phyloP scores from a whole-genome alignment of 2,797 vertebrate species.

The Vultur gryphus region DNA sequence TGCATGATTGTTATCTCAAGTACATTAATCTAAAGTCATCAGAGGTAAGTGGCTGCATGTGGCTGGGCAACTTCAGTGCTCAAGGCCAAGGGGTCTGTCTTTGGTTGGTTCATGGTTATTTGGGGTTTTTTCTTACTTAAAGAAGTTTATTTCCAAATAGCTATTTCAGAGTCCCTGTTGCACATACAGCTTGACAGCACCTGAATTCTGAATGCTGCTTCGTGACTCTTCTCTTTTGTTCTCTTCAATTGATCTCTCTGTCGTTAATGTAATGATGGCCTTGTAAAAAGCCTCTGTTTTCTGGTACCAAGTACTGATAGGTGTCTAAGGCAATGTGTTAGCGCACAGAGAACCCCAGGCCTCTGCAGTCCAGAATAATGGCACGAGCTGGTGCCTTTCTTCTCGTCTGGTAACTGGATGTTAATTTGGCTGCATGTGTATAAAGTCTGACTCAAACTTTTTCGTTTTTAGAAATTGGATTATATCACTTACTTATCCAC shows the following conservation, averaged over 20 bases:
- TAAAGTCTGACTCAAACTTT: background rate
- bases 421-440: background rate
- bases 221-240: background rate
- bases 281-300: background rate
- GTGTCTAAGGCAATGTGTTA: background rate
- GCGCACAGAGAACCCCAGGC: rapidly evolving
- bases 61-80: background rate
- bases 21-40: slow-evolving; percentile 95
- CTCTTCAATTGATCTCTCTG: background rate
- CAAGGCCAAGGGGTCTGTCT: background rate
- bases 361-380: background rate
- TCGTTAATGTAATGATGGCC: background rate
- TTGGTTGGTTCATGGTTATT: background rate
- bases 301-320: background rate
- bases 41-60: slow-evolving; percentile 75
- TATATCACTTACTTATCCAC: slow-evolving; percentile 95
- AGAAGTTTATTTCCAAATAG: background rate
- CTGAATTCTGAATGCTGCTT: background rate
- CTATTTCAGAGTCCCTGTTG: background rate
- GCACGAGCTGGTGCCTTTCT: background rate
- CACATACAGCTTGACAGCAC: background rate
- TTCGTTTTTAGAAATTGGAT: slow-evolving; percentile 85
- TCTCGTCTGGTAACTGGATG: background rate
- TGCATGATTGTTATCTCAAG: slow-evolving; percentile 96
- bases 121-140: background rate